phyloP scores from a whole-genome alignment of 2,888 invertebrate genomes.

The Monochamus alternatus region DNA sequence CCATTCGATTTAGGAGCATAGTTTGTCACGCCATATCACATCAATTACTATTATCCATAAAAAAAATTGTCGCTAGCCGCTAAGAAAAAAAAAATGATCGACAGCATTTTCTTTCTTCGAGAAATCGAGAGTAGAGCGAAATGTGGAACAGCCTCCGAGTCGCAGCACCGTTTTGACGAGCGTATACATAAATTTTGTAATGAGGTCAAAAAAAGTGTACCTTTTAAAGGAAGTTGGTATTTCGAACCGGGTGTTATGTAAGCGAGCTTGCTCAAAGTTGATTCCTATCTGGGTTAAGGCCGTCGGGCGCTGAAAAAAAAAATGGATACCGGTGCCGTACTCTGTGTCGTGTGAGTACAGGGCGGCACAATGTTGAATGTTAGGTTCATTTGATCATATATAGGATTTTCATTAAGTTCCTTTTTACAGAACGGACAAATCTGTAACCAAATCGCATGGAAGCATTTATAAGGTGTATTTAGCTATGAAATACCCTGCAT shows the following conservation, averaged over 20 bases:
- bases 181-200: slow-evolving; percentile 58
- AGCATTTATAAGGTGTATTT: no score
- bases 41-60: no score
- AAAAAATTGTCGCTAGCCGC: no score
- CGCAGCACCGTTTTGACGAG: slow-evolving; percentile 40
- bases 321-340: slow-evolving; percentile 43
- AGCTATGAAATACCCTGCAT: no score
- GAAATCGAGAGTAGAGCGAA: slow-evolving; percentile 43
- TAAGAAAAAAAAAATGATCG: background rate
- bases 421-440: no score
- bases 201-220: slow-evolving; percentile 57
- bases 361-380: no score
- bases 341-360: background rate
- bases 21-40: no score
- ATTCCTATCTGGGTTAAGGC: slow-evolving; percentile 67
- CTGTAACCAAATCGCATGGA: no score
- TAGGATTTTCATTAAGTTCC: no score
- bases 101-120: background rate
- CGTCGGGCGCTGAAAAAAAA: slow-evolving; percentile 55
- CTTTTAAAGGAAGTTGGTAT: slow-evolving; percentile 67
- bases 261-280: slow-evolving; percentile 63
- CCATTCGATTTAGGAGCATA: no score
- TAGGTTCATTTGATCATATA: no score
- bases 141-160: slow-evolving; percentile 35
- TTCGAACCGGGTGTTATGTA: slow-evolving; percentile 64